Percentiles rank a stretch among this genome's conserved stretches.
These are phyloP conservation scores for Xenopus laevis DNA, from an alignment of 2,113 vertebrate genomes.

Conservation along the genomic window DNA sequence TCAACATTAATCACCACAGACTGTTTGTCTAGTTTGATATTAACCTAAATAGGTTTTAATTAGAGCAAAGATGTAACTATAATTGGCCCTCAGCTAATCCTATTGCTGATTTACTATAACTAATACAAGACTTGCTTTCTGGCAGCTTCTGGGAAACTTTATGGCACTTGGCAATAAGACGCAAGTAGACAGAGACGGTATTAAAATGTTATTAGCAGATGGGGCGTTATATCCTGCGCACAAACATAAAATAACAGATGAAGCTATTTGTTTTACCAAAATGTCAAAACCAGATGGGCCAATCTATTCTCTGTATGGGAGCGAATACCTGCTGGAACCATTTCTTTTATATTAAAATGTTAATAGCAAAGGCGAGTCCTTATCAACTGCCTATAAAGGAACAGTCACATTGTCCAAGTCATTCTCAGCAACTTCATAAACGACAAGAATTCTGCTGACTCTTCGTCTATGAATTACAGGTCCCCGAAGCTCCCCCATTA, in stretches of 20 bases:
- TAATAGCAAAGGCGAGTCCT: constrained; percentile 1
- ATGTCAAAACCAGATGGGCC: constrained; percentile 25
- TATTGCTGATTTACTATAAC: not conserved
- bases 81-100: too few species aligned
- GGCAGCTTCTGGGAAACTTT: not conserved
- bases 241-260: constrained; percentile 10
- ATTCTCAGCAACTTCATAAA: constrained; percentile 6
- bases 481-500: not conserved
- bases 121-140: not conserved
- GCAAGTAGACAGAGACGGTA: not conserved
- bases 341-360: constrained; percentile 11
- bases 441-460: constrained; percentile 1
- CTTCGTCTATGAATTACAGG: not conserved
- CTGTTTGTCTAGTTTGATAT: too few species aligned
- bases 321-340: constrained; percentile 18
- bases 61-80: too few species aligned
- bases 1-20: too few species aligned
- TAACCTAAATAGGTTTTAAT: too few species aligned
- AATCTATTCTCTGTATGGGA: constrained; percentile 4
- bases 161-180: not conserved
- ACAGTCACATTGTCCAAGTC: not conserved
- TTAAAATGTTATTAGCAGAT: constrained; percentile 22
- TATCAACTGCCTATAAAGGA: not conserved
- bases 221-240: constrained; percentile 10
- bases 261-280: not conserved